Percentiles rank a stretch among this genome's conserved stretches.
Evolutionary conservation across 2,888 invertebrate genomes (phyloP).

Genomic region (Unio delphinus): DNA sequence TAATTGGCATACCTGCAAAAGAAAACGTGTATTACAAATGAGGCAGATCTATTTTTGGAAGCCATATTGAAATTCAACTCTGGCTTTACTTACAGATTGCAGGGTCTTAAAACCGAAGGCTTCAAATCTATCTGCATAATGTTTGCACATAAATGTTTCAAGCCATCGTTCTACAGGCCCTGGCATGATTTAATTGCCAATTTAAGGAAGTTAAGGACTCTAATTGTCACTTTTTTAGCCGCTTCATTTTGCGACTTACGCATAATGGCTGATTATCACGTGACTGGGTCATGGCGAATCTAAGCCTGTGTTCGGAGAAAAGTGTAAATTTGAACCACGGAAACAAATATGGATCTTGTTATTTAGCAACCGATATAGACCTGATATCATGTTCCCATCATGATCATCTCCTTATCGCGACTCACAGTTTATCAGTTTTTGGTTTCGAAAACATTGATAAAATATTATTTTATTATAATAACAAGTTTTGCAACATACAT

Average conservation of each 20-base stretch:
- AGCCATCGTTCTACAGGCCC: slow-evolving; percentile 65
- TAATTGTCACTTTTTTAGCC: slow-evolving; percentile 10
- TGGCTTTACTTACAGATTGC: slow-evolving; percentile 57
- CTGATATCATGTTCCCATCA: too few relatives aligned
- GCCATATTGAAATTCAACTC: slow-evolving; percentile 36
- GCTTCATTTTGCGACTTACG: slow-evolving; percentile 52
- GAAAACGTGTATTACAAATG: slow-evolving; percentile 7
- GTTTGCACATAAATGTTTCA: slow-evolving; percentile 66
- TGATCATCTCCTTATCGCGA: too few relatives aligned
- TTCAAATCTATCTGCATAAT: slow-evolving; percentile 63
- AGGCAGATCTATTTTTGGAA: slow-evolving; percentile 14
- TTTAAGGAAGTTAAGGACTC: not conserved
- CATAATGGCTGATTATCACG: slow-evolving; percentile 68
- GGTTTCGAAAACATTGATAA: too few relatives aligned
- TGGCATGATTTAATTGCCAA: slow-evolving; percentile 44
- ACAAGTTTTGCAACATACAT: too few relatives aligned
- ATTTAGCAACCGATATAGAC: too few relatives aligned
- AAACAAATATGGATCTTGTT: too few relatives aligned
- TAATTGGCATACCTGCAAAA: slow-evolving; percentile 62
- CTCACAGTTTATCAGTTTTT: too few relatives aligned
- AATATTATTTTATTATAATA: too few relatives aligned
- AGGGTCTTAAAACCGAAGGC: slow-evolving; percentile 65
- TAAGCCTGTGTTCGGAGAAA: too few relatives aligned
- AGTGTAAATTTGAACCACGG: too few relatives aligned
- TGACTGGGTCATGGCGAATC: slow-evolving; percentile 38